Conservation (phyloP, 2,797 vertebrate species). For the Sternotherus odoratus region DNA sequence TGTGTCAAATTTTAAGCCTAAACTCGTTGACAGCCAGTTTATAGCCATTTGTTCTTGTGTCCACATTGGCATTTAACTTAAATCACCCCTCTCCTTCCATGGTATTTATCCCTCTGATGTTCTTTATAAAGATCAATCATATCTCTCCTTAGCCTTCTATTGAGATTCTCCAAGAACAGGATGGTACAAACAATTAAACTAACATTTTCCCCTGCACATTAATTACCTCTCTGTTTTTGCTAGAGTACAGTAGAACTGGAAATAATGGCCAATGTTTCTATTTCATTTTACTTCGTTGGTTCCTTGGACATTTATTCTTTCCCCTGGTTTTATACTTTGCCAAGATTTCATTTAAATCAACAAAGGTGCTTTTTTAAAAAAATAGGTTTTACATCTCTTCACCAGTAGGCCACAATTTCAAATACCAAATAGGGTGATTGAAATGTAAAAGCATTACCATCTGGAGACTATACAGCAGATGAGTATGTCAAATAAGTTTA, state of each 20-base stretch:
- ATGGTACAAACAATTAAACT: rapidly evolving
- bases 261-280: not conserved
- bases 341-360: not conserved
- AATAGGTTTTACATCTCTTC: not conserved
- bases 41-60: not conserved
- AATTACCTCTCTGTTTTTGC: not conserved
- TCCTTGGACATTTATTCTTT: not conserved
- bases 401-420: not conserved
- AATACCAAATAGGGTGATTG: rapidly evolving
- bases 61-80: not conserved
- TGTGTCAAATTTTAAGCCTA: not conserved
- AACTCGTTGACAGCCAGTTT: not conserved
- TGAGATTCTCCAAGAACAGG: not conserved
- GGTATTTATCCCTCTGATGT: not conserved
- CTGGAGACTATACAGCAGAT: not conserved
- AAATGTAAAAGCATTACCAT: not conserved
- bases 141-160: not conserved
- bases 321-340: not conserved
- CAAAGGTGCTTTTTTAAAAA: not conserved
- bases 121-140: not conserved
- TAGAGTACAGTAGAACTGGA: not conserved
- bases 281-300: not conserved
- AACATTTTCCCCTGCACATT: rapidly evolving
- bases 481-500: not conserved
- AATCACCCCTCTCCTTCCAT: not conserved